Evolutionary conservation across 2,888 invertebrate genomes (phyloP), one percentile per base, ranked within the genome.

Genomic region (Atherix ibis): DNA sequence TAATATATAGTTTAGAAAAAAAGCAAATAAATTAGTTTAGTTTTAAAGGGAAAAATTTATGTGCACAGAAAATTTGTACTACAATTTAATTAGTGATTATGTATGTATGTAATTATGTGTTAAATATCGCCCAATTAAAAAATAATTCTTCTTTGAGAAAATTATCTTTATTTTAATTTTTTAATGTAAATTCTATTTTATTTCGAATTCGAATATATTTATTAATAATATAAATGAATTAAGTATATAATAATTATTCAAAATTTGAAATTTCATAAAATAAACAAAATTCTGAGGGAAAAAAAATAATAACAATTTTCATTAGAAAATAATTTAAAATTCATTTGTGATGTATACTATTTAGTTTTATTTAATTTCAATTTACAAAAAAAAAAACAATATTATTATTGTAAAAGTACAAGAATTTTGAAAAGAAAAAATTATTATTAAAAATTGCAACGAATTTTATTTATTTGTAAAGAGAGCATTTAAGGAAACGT

Each of bases 81-180:
- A 27, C 12, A 27, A 16, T 13, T n/a, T 15, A 22, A 9, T 10
- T 19, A 31, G 31, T 8, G 13, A 16, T 6, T n/a, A 32, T 5
- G 15, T 32, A 12, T 32, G 26, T 32, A 25, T 32, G 26, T 25
- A 25, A 32, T 32, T 31, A 31, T 25, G 12, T 18, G 14, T 31
- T 14, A 16, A 16, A 22, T 24, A 25, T n/a, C 15, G 14, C 9
- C n/a, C 5, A 32, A 12, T 16, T 26, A 26, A 10, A 26, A 26
- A 26, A 26, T 5, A 26, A 10, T 6, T 6, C 6, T 8, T 22
- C 9, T 22, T 22, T 10, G 22, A 22, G 22, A 8, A 22, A 22
- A 10, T 8, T 8, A 22, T 10, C 10, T 22, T 26, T 13, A 26
- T 13, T 26, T 26, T 26, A 26, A 22, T n/a, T n/a, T n/a, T n/a